Percentiles rank a stretch among this genome's conserved stretches.
Conservation (phyloP, 2,113 vertebrate species). For the Cyanocitta stelleri region DNA sequence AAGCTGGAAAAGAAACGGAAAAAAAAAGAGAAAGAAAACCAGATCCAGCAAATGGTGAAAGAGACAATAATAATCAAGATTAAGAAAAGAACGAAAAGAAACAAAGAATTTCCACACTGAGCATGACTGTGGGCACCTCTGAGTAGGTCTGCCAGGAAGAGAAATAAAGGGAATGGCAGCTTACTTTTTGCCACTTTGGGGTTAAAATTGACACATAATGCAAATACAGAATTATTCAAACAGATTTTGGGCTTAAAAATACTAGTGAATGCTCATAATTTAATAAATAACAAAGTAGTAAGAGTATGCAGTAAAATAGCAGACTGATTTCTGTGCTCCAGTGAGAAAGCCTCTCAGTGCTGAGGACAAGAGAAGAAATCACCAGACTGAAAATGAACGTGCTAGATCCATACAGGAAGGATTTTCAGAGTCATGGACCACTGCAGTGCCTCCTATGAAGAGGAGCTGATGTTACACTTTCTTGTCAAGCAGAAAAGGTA, state of each 20-base stretch:
- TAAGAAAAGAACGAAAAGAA: neutral
- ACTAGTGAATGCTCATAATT: neutral
- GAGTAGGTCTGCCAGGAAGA: neutral
- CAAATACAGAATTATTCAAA: neutral
- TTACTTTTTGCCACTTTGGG: neutral
- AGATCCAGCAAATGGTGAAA: neutral
- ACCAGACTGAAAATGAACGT: neutral
- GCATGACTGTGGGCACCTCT: neutral
- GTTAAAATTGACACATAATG: rapidly evolving
- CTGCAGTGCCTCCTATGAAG: neutral
- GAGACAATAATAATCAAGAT: neutral
- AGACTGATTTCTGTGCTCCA: neutral
- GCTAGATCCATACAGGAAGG: neutral
- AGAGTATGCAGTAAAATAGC: neutral
- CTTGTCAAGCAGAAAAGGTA: neutral
- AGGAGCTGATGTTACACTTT: neutral
- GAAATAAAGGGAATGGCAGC: neutral
- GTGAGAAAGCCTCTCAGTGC: neutral
- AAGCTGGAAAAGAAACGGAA: neutral
- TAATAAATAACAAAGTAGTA: neutral
- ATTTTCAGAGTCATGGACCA: neutral
- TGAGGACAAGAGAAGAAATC: neutral
- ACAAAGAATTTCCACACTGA: neutral
- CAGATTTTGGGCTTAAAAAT: neutral
- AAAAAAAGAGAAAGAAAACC: neutral